A percentile compares a stretch with the other conserved stretches of the same genome.
These are phyloP conservation scores for Callosobruchus maculatus DNA, from an alignment of 2,888 invertebrate genomes.

Conservation along the genomic window DNA sequence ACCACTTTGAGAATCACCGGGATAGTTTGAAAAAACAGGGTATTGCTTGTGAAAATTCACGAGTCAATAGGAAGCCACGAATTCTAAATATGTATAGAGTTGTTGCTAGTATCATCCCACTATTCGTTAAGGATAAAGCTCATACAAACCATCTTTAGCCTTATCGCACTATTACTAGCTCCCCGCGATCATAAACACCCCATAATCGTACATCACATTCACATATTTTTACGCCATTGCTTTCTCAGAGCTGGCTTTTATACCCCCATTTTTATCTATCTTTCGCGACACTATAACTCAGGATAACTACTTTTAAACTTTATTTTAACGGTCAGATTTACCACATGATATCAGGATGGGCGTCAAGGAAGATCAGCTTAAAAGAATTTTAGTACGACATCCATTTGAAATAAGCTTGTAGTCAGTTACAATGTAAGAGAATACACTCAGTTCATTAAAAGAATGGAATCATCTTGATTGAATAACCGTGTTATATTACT, in stretches of 20 bases:
- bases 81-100: too few relatives aligned
- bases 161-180: neutral
- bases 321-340: neutral
- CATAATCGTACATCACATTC: neutral
- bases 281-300: neutral
- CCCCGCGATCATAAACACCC: neutral
- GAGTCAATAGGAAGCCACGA: too few relatives aligned
- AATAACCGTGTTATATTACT: too few relatives aligned
- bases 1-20: too few relatives aligned
- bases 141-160: neutral
- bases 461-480: too few relatives aligned
- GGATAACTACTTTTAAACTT: neutral
- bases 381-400: neutral
- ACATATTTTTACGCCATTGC: neutral
- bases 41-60: too few relatives aligned
- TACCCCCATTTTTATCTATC: neutral
- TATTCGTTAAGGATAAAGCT: too few relatives aligned
- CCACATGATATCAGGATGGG: neutral
- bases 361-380: neutral
- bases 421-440: too few relatives aligned
- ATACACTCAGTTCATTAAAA: too few relatives aligned
- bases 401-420: too few relatives aligned
- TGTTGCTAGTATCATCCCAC: too few relatives aligned
- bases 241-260: neutral
- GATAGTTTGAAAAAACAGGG: too few relatives aligned